A percentile compares a stretch with the other conserved stretches of the same genome.
These are phyloP conservation scores for Octodon degus DNA, from an alignment of 2,113 vertebrate species.

Conservation along the genomic window DNA sequence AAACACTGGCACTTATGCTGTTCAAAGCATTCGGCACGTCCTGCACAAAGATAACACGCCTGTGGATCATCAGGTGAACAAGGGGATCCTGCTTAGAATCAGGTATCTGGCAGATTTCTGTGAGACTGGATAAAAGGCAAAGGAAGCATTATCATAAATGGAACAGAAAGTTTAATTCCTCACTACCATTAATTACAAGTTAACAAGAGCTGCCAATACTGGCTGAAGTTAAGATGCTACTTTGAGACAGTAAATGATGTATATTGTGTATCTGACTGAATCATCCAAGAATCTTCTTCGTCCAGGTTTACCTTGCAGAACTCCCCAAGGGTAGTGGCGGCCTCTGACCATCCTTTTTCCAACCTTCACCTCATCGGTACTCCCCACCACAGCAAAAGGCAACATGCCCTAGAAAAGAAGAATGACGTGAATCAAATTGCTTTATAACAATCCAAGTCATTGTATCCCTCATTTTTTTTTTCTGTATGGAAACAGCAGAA, in stretches of 20 bases:
- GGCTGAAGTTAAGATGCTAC: background rate
- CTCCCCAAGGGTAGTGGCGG: slow-evolving; percentile 89
- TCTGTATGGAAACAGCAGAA: slow-evolving; percentile 9
- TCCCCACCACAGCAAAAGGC: slow-evolving; percentile 88
- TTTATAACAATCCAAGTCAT: background rate
- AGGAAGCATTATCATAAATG: background rate
- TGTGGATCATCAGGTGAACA: background rate
- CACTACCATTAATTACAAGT: background rate
- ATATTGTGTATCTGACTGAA: background rate
- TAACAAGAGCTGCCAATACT: background rate
- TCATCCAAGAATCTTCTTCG: background rate
- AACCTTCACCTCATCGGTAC: slow-evolving; percentile 86
- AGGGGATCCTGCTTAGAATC: background rate
- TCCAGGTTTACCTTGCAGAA: slow-evolving; percentile 87
- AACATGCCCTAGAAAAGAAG: slow-evolving; percentile 82
- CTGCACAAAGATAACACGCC: background rate
- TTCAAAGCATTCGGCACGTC: background rate
- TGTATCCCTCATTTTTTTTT: background rate
- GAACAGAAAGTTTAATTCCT: background rate
- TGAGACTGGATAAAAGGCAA: background rate
- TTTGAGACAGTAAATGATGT: background rate
- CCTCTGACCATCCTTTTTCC: slow-evolving; percentile 88
- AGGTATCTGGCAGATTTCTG: background rate
- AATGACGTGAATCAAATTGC: background rate
- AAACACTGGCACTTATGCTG: background rate